phyloP scores from a whole-genome alignment of 64 coral and sea anemone species.

The Acropora yongei region DNA sequence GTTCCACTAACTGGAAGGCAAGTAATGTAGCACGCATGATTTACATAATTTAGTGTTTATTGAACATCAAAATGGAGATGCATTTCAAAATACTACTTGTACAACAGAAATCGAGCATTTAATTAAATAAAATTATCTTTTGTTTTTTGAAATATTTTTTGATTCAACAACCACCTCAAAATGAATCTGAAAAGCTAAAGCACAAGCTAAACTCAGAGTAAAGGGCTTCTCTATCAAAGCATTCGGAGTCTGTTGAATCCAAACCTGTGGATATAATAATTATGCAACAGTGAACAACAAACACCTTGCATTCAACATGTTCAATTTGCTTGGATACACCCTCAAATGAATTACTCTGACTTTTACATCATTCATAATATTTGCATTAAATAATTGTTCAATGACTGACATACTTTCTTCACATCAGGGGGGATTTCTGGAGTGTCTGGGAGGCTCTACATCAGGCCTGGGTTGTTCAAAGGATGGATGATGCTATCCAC shows the following conservation, averaged over 20 bases:
- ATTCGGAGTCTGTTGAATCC: not conserved
- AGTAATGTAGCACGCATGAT: constrained; percentile 27
- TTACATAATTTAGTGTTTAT: constrained; percentile 4
- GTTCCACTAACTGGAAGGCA: constrained; percentile 14
- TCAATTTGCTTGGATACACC: constrained; percentile 12
- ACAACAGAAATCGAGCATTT: constrained; percentile 19
- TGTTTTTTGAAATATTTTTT: constrained; percentile 21
- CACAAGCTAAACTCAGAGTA: constrained; percentile 8
- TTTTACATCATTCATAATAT: constrained; percentile 4
- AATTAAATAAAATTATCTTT: constrained; percentile 18
- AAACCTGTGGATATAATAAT: constrained; percentile 21
- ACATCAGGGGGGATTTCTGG: constrained; percentile 20
- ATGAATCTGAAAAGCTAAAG: constrained; percentile 32
- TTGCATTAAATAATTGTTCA: constrained; percentile 30
- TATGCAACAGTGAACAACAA: constrained; percentile 1
- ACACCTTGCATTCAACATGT: constrained; percentile 21
- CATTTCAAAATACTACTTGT: constrained; percentile 11
- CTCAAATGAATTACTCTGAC: not conserved
- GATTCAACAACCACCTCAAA: constrained; percentile 20
- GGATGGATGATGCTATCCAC: not conserved
- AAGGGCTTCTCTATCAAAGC: not conserved
- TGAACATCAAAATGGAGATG: constrained; percentile 19
- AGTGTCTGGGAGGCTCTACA: constrained; percentile 5
- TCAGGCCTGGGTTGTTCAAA: not conserved
- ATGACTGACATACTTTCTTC: constrained; percentile 34